Base-by-base conservation (phyloP, 2,797 vertebrate genomes). In the Lates japonicus region DNA sequence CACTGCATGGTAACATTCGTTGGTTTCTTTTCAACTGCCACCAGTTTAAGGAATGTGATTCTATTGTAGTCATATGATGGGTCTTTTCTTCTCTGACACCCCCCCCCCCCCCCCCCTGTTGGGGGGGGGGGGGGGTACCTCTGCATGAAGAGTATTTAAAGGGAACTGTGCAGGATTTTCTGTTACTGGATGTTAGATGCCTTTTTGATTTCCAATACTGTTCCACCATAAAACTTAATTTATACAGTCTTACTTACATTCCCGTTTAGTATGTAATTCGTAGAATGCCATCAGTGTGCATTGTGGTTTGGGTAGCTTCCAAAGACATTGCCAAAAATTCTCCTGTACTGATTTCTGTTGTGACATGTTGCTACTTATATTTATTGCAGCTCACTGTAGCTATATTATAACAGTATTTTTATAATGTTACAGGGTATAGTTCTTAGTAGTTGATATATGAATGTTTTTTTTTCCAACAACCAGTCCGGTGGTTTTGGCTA, bases 1-100 rank as follows among this genome's bases (percentile, higher is more conserved):
- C 51, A 1, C 33, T 13, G 42, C 70, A 29, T 33, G 39, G 25
- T 20, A 49, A 54, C 55, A 16, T 52, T 72, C 4, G 25, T 64
- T 63, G 1, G 41, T 41, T 75, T 79, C 70, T 80, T 75, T 84
- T 66, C 41, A 79, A 31, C 58, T 41, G 48, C 13, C 16, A 29
- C 62, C 71, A 63, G 70, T 68, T 74, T 20, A 81, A 85, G 88
- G 86, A 90, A 92, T 91, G 84, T 60, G 74, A 70, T 70, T 88
- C 76, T 77, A 46, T 92, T 92, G 87, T 89, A 60, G 85, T 91
- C 87, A 87, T 63, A 33, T 89, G 87, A 87, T 69, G 59, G 5
- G 63, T 79, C 76, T 85, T 89, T 90, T 87, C 74, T 88, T 83
- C 69, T 60, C 46, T 48, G 33, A 73, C 76, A n/a, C n/a, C n/a